Percentiles rank a stretch among this genome's conserved stretches.
phyloP scores from a whole-genome alignment of 2,797 vertebrate species.

The Sebastes jordani region DNA sequence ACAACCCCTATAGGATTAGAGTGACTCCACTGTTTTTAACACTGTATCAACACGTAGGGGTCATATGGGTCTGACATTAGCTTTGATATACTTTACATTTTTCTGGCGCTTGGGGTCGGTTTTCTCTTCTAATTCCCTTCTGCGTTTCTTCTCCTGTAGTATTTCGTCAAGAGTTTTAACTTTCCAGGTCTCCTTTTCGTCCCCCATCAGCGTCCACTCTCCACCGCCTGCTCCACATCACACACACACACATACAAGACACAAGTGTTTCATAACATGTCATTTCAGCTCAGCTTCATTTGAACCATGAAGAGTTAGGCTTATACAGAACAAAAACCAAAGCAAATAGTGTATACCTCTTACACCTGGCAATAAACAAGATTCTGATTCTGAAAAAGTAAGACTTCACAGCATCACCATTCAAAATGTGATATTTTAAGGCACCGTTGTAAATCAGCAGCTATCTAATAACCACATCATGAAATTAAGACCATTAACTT shows the following conservation, averaged over 20 bases:
- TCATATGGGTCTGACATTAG: not conserved
- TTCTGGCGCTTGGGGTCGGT: slow-evolving; percentile 91
- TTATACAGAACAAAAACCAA: not conserved
- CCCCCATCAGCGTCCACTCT: slow-evolving; percentile 93
- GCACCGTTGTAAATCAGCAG: not conserved
- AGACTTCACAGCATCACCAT: not conserved
- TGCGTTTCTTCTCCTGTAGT: slow-evolving; percentile 96
- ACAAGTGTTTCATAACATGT: not conserved
- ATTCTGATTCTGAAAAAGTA: no score
- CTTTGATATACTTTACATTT: slow-evolving; percentile 83
- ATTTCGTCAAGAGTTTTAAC: slow-evolving; percentile 99
- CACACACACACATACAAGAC: not conserved
- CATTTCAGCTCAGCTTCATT: not conserved
- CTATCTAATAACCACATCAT: no score
- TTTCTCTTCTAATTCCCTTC: slow-evolving; percentile 95
- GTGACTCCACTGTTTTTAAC: not conserved
- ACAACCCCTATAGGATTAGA: not conserved
- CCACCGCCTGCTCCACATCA: slow-evolving; percentile 68
- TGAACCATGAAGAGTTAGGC: not conserved
- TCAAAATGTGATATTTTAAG: not conserved
- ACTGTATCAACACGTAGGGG: not conserved
- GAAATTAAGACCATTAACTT: not conserved
- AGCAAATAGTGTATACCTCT: no score
- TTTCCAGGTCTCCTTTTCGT: slow-evolving; percentile 99
- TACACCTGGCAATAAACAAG: no score